Percentiles rank a stretch among this genome's conserved stretches.
phyloP scores from a whole-genome alignment of 2,888 invertebrate species.

The Heliconius aoede region DNA sequence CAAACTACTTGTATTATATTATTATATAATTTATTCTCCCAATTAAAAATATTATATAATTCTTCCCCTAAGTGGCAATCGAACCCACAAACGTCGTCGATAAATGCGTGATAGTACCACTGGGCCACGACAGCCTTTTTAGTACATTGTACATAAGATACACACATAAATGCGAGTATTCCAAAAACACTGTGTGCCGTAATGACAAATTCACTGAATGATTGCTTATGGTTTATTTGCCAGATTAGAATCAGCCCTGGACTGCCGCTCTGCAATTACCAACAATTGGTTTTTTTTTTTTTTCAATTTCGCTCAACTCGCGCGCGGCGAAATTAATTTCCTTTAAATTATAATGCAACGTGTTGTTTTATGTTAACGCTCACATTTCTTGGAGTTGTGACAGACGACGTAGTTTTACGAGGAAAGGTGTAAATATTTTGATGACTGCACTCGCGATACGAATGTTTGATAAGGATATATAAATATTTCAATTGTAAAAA shows the following conservation, averaged over 20 bases:
- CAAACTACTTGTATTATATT: no score
- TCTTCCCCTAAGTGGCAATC: no score
- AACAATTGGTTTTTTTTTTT: conserved; percentile 51
- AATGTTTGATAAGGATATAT: conserved; percentile 16
- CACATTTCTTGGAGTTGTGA: conserved; percentile 39
- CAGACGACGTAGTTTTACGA: conserved; percentile 31
- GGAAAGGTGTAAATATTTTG: conserved; percentile 39
- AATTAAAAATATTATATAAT: no score
- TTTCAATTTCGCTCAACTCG: conserved; percentile 63
- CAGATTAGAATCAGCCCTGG: conserved; percentile 60
- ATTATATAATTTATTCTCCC: no score
- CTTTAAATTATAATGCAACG: conserved; percentile 47
- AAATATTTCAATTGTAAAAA: not conserved
- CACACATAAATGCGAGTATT: not conserved
- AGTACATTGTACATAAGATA: not conserved
- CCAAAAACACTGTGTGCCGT: not conserved
- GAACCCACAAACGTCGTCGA: no score
- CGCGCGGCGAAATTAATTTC: conserved; percentile 47
- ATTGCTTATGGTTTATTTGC: conserved; percentile 58
- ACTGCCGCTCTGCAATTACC: conserved; percentile 40
- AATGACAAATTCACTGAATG: conserved; percentile 54
- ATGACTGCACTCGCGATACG: conserved; percentile 7
- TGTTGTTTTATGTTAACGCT: conserved; percentile 40
- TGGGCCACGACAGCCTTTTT: no score
- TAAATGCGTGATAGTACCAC: no score